Evolutionary conservation across 64 coral and sea anemone species (phyloP).

Genomic region (Dendronephthya gigantea): DNA sequence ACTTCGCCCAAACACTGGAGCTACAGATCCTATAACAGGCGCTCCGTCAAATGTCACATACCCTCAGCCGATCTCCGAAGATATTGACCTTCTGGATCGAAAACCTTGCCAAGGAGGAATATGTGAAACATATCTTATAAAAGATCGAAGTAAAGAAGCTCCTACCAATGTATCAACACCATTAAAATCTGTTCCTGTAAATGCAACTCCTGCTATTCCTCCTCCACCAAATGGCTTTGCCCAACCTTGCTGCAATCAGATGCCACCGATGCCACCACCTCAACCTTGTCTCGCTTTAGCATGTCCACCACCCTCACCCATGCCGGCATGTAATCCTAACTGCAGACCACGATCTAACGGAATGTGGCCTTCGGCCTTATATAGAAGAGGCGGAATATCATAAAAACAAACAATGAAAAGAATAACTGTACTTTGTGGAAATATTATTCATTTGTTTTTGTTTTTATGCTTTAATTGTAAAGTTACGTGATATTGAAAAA

Average conservation of each 20-base stretch:
- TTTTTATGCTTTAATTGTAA: too few relatives aligned
- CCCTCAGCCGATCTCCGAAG: not conserved
- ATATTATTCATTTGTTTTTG: too few relatives aligned
- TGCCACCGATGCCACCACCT: not conserved
- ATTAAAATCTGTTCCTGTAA: not conserved
- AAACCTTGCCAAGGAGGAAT: conserved; percentile 2
- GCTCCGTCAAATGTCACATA: not conserved
- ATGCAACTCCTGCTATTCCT: not conserved
- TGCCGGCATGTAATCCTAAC: not conserved
- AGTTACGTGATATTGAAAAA: too few relatives aligned
- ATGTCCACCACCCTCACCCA: not conserved
- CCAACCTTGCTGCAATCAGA: conserved; percentile 1
- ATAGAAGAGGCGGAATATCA: not conserved
- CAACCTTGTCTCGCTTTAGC: not conserved
- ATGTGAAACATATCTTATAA: not conserved
- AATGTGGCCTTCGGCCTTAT: not conserved
- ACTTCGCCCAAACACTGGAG: not conserved
- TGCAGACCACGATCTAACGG: not conserved
- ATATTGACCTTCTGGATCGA: not conserved
- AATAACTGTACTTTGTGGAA: too few relatives aligned
- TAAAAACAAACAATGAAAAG: not conserved
- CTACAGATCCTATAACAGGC: not conserved
- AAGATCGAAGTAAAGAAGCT: not conserved
- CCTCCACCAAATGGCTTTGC: not conserved
- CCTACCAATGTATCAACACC: not conserved